Percentiles rank a stretch among this genome's conserved stretches.
Conservation (phyloP, 2,797 vertebrate genomes). For the Notoglanidium macrostoma region DNA sequence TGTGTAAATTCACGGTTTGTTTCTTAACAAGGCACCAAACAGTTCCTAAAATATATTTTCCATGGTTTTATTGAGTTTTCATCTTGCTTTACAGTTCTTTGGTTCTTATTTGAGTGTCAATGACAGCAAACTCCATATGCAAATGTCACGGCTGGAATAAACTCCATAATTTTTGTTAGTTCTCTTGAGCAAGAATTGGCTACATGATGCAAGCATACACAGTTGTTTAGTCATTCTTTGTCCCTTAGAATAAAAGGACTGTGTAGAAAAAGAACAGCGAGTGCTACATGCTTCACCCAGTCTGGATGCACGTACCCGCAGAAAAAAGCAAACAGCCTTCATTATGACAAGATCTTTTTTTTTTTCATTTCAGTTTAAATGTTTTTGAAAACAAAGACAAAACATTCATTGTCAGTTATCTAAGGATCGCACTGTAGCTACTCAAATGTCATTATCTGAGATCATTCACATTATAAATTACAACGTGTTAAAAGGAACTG, state of each 20-base stretch:
- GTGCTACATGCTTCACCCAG: background rate
- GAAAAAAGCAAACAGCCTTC: background rate
- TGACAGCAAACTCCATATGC: background rate
- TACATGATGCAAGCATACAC: background rate
- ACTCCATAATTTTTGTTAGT: background rate
- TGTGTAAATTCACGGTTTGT: background rate
- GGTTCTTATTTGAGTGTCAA: background rate
- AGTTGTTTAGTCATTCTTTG: background rate
- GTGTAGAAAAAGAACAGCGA: background rate
- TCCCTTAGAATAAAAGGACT: background rate
- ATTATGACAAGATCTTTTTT: background rate
- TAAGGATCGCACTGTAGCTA: background rate
- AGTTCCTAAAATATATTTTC: background rate
- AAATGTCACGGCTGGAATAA: background rate
- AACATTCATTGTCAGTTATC: background rate
- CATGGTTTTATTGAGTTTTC: background rate
- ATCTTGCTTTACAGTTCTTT: background rate
- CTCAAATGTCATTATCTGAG: background rate
- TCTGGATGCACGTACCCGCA: no score
- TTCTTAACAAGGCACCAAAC: background rate
- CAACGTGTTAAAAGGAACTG: background rate
- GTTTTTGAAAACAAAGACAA: background rate
- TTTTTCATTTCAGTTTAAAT: background rate
- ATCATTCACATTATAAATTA: background rate
- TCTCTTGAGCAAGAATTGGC: background rate